Evolutionary conservation across 2,113 vertebrate genomes (phyloP), one percentile per base, ranked within the genome.

Genomic region (Aldabrachelys gigantea): DNA sequence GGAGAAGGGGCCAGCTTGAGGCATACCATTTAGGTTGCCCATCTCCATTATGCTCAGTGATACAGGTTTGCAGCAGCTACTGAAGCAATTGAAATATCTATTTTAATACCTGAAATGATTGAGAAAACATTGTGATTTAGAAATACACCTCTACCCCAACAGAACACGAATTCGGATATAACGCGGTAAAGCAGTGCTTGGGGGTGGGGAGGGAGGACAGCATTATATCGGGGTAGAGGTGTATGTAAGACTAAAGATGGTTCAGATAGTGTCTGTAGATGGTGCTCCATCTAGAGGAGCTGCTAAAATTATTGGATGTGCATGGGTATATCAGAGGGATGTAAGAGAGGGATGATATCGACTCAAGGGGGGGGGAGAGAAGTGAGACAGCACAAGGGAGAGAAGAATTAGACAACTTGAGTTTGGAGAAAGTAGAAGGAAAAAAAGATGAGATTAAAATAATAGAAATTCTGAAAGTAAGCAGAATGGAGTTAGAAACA

Each of bases 21-120:
- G 3, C 29, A 10, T 87, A 53, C 52, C 52, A 53, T 53, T 57
- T 90, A 50, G 57, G 78, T 59, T 59, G 10, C 57, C 57, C 12
- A 13, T 10, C 27, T 59, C 57, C 22, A 59, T 59, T 59, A 54
- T 59, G 79, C 50, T 10, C 65, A 35, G 13, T 12, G 24, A 25
- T 31, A 31, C 47, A 72, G 35, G 65, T 54, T 85, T 79, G 4
- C 1, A 53, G 21, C 1, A 49, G 21, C 44, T 62, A 0, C 6
- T 12, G 2, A 8, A 31, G n/a, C 56, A n/a, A 65, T 0, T 0
- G 5, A 2, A 1, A 1, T 57, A 21, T 14, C 6, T 35, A n/a
- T 65, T 22, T 75, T 62, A 78, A n/a, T 57, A 29, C 10, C 84
- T 72, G 1, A 0, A n/a, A 19, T 72, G 44, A 6, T 83, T 81